phyloP scores from a whole-genome alignment of 2,888 invertebrate genomes.

The Synanthedon andrenaeformis region DNA sequence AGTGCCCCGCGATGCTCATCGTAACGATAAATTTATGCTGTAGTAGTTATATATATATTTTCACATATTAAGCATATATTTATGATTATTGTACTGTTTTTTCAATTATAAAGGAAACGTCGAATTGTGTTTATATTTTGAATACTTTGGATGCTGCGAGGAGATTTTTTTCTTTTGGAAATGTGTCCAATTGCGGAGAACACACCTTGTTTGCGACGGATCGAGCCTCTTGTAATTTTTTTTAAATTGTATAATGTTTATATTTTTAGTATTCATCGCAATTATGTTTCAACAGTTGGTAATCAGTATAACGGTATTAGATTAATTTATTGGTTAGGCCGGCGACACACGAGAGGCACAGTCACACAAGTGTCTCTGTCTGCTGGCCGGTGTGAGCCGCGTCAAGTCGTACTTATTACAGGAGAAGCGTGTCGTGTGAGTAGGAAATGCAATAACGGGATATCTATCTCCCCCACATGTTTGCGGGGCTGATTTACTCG shows the following conservation, averaged over 20 bases:
- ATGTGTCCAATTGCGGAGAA: conserved; percentile 17
- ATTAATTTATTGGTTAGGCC: conserved; percentile 40
- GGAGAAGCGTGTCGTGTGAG: no score
- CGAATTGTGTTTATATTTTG: conserved; percentile 37
- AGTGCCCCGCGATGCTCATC: conserved; percentile 22
- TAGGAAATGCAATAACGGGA: no score
- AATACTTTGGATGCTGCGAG: conserved; percentile 32
- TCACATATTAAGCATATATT: conserved; percentile 31
- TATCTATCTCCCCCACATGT: no score
- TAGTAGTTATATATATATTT: conserved; percentile 30
- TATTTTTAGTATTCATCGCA: conserved; percentile 26
- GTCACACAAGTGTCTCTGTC: conserved; percentile 13
- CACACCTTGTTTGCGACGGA: conserved; percentile 27
- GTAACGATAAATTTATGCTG: conserved; percentile 25
- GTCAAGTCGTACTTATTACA: no score
- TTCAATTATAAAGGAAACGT: conserved; percentile 27
- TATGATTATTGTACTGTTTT: conserved; percentile 38
- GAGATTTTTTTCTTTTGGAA: conserved; percentile 5
- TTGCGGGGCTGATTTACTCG: no score
- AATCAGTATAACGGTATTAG: conserved; percentile 30
- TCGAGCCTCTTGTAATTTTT: conserved; percentile 27
- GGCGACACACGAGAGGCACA: conserved; percentile 19
- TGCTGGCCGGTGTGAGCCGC: no score
- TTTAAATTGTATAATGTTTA: conserved; percentile 18
- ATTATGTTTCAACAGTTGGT: conserved; percentile 28